Base-by-base conservation (phyloP, 2,888 invertebrate genomes). In the Elysia crispata region DNA sequence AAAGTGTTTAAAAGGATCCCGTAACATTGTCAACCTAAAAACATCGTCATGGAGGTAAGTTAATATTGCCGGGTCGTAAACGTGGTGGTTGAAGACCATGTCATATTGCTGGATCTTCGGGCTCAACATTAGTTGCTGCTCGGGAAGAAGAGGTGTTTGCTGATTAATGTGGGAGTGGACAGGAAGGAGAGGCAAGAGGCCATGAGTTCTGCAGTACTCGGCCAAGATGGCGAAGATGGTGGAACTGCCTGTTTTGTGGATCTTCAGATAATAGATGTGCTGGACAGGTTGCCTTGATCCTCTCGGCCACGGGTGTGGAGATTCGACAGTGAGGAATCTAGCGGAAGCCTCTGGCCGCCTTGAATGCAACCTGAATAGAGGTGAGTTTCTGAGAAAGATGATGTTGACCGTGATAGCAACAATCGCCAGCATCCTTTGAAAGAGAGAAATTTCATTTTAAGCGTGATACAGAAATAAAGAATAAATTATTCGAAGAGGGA, bases 31-130 rank as follows among this genome's bases (percentile, higher is more conserved):
- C 31, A 88, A 82, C 54, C 83, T 86, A 6, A 77, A 66, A 1
- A 87, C 86, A 73, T 86, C 85, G 1, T 67, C 54, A 11, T 86
- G 87, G 25, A 88, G 72, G 30, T 80, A 81, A 1, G 73, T 67
- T 69, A 87, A 86, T 1, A 80, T 76, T 0, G 64, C 28, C 0
- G 79, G 73, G 25, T 86, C 79, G 77, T 86, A 88, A 3, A 87
- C 74, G 67, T 87, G 86, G 80, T 87, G 88, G 80, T 83, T 84
- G 75, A 87, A 87, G n/a, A 85, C 75, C 11, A 88, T 80, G 54
- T 88, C 87, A 72, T 82, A 86, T 3, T 78, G 57, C 3, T 75
- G 83, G 0, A 86, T 20, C 3, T 83, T 72, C 33, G 83, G 76
- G 3, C 20, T 67, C 1, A 79, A 25, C 73, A 80, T 64, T 81